Evolutionary conservation across 2,888 invertebrate genomes (phyloP), one percentile per base, ranked within the genome.

Genomic region (Crepidodera aurea): DNA sequence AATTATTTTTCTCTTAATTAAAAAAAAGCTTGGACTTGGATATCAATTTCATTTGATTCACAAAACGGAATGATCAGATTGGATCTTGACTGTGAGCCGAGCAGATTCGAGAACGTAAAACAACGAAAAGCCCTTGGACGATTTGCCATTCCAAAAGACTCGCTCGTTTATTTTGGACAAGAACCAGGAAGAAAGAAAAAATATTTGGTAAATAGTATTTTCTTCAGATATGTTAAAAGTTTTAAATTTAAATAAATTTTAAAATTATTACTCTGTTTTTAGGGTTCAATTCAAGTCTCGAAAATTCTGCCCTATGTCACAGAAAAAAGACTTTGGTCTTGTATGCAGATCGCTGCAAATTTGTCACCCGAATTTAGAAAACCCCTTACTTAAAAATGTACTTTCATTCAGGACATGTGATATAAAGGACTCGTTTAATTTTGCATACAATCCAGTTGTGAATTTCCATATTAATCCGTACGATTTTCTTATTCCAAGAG

Each of bases 201-300:
- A 71, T 82, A 82, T 72, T 70, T 82, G 77, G 82, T 82, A 73
- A 77, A 74, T 70, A 39, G 16, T 39, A n/a, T n/a, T n/a, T n/a
- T n/a, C n/a, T n/a, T n/a, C n/a, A 25, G 12, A 46, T 15, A 15
- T 18, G 4, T 48, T 4, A n/a, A 46, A 46, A 8, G 18, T 2
- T 48, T 19, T 6, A 19, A 29, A n/a, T 10, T 13, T 22, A 18
- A 34, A 34, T 32, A 16, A 19, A 18, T 13, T 25, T n/a, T 19
- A 19, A 18, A 53, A 12, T 10, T 25, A 5, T 37, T 54, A 25
- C 37, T 60, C 34, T 18, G 34, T 27, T 54, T 57, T 37, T 51
- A 82, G 82, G 82, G 82, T 34, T 81, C 82, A 5, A 81, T 82
- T 74, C 82, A 82, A 71, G 81, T 82, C 34, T 81, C 81, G 0